Evolutionary conservation across 2,888 invertebrate species (phyloP), one percentile per base, ranked within the genome.

Genomic region (Lasioglossum marginatum): DNA sequence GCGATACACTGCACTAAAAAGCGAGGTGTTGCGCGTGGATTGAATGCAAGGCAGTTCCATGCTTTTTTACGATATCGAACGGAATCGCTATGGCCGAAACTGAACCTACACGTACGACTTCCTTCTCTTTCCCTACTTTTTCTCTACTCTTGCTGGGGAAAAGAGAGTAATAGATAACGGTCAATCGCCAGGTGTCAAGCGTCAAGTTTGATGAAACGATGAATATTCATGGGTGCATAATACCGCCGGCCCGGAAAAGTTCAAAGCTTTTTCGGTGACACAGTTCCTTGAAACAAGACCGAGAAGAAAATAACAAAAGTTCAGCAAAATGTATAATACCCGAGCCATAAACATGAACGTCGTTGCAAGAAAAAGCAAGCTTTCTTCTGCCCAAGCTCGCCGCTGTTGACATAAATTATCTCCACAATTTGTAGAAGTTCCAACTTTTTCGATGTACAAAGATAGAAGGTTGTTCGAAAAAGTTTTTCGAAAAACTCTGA

Each of bases 51-150:
- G 52, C 27, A 57, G 12, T 66, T 40, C 37, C 45, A 16, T 57
- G 34, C 70, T 63, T 83, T 88, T 88, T 86, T 81, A 88, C 82
- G 83, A 87, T 81, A 86, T 57, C 77, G 57, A 34, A 40, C 23
- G 34, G 77, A 87, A 89, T 85, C 82, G 63, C 84, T 40, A 37
- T 40, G 66, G 10, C n/a, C 37, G 37, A 60, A n/a, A 34, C 66
- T 70, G 60, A 75, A 23, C 14, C 57, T 77, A 52, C 48, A 77
- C 48, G 31, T 43, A 37, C 45, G 10, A 52, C n/a, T 34, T 34
- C 14, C 34, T 73, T 34, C 45, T 27, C 16, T 27, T 71, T 8
- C 3, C 27, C 16, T 27, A 37, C 48, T 45, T n/a, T 57, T 23
- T 2, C 27, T 19, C 19, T 60, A 12, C 23, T 27, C 73, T 52